Conservation (phyloP, 1,140 invertebrate species). For the Lepidurus couesii region DNA sequence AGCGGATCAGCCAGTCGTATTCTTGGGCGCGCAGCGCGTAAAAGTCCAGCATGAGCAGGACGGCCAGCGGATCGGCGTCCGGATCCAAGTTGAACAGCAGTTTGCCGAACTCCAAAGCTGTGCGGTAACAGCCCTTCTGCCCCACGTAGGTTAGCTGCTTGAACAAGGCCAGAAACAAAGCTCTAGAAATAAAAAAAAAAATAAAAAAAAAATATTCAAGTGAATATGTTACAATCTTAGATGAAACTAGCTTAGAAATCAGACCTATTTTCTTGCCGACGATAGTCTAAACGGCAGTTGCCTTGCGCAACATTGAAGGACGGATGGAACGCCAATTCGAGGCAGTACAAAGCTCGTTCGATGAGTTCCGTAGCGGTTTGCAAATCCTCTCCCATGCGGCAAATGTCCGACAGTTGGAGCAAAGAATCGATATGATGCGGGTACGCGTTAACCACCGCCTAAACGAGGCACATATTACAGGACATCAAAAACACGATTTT, state of each 20-base stretch:
- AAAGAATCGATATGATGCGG: slow-evolving; percentile 77
- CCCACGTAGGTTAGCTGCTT: slow-evolving; percentile 77
- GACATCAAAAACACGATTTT: background rate
- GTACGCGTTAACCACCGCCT: slow-evolving; percentile 66
- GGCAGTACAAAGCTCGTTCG: slow-evolving; percentile 66
- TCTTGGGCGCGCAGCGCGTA: slow-evolving; percentile 75
- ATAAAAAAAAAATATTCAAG: background rate
- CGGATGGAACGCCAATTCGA: slow-evolving; percentile 74
- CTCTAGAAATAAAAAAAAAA: slow-evolving; percentile 49
- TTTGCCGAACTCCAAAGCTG: slow-evolving; percentile 73
- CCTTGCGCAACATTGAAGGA: slow-evolving; percentile 69
- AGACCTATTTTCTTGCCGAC: slow-evolving; percentile 71
- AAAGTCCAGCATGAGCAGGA: slow-evolving; percentile 76
- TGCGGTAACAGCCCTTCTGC: slow-evolving; percentile 70
- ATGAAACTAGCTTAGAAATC: slow-evolving; percentile 1
- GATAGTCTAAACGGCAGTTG: slow-evolving; percentile 71
- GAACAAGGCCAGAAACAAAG: slow-evolving; percentile 76
- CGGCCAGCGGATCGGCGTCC: slow-evolving; percentile 72
- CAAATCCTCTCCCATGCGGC: slow-evolving; percentile 69
- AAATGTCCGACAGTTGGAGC: slow-evolving; percentile 78
- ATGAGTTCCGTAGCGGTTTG: slow-evolving; percentile 71
- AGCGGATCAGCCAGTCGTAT: slow-evolving; percentile 68
- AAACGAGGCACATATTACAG: slow-evolving; percentile 35
- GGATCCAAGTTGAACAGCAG: slow-evolving; percentile 72
- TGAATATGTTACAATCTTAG: slow-evolving; percentile 20